Conservation (phyloP, 2,113 vertebrate species). For the Pheucticus melanocephalus region DNA sequence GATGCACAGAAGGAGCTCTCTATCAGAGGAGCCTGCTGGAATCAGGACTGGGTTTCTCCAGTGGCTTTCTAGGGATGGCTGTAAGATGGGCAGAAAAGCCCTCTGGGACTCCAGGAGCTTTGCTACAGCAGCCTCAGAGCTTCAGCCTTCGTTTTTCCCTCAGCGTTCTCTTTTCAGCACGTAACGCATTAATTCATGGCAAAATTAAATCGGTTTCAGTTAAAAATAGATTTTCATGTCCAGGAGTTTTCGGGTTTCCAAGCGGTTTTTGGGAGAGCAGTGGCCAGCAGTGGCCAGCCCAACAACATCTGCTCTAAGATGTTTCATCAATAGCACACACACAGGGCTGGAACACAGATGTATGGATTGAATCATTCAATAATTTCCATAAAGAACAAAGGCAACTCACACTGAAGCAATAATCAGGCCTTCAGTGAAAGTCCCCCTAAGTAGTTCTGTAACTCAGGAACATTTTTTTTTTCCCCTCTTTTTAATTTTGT, state of each 20-base stretch:
- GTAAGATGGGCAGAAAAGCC: background rate
- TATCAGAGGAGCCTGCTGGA: fast-evolving
- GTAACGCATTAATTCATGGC: fast-evolving
- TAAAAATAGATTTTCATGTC: fast-evolving
- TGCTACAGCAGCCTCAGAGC: background rate
- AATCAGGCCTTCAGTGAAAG: background rate
- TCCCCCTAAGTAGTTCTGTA: background rate
- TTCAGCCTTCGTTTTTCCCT: background rate
- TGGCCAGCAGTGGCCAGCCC: background rate
- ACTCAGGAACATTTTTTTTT: background rate
- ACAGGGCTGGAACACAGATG: background rate
- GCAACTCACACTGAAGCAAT: background rate
- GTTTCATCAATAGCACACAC: background rate
- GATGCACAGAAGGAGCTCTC: fast-evolving
- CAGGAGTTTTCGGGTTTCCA: background rate
- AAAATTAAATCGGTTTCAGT: background rate
- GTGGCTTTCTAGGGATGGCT: fast-evolving
- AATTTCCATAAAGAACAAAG: background rate
- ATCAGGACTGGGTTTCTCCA: background rate
- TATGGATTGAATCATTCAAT: background rate
- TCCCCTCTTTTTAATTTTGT: background rate
- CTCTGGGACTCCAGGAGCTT: fast-evolving
- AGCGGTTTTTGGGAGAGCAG: background rate
- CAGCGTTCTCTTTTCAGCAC: background rate
- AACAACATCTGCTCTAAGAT: background rate